Evolutionary conservation across 2,888 invertebrate genomes (phyloP), one percentile per base, ranked within the genome.

Genomic region (Panopea generosa): DNA sequence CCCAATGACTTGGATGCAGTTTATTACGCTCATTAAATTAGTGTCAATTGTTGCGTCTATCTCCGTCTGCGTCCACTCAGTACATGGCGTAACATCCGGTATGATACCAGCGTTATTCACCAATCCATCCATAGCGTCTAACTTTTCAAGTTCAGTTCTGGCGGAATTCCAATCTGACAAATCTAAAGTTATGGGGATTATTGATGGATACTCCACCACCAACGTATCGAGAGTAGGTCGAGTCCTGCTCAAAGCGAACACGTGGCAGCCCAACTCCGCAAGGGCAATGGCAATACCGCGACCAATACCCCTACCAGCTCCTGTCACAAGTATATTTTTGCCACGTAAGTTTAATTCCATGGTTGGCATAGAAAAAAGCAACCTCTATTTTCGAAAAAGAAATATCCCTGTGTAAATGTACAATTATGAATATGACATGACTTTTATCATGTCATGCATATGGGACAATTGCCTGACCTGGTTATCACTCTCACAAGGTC

Each of bases 81-180:
- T n/a, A n/a, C n/a, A n/a, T n/a, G n/a, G n/a, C n/a, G n/a, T n/a
- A n/a, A n/a, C n/a, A n/a, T n/a, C n/a, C n/a, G n/a, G n/a, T n/a
- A n/a, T 96, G 27, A 96, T 92, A 0, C 95, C 98, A 2, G 98
- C 98, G 94, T 98, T 98, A 89, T 98, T 98, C 0, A 98, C 97
- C 26, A 98, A 92, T 4, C 96, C 94, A 92, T 98, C 96, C 82
- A 97, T 94, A 69, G 94, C 93, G 0, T 95, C 95, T 22, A 96
- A 94, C 49, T 95, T 93, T 82, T 94, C 93, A 0, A 96, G 89
- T 0, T 93, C 94, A 67, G 93, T 90, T 70, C 95, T 94, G 0
- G 97, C 96, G 70, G 94, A 94, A 1, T 95, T 93, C 97, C 97
- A 97, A 89, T 97, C 94, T 3, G 93, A 92, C 27, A 98, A 90